Percentiles rank a stretch among this genome's conserved stretches.
phyloP scores from a whole-genome alignment of 2,113 vertebrate genomes.

The Sebastes schlegelii region DNA sequence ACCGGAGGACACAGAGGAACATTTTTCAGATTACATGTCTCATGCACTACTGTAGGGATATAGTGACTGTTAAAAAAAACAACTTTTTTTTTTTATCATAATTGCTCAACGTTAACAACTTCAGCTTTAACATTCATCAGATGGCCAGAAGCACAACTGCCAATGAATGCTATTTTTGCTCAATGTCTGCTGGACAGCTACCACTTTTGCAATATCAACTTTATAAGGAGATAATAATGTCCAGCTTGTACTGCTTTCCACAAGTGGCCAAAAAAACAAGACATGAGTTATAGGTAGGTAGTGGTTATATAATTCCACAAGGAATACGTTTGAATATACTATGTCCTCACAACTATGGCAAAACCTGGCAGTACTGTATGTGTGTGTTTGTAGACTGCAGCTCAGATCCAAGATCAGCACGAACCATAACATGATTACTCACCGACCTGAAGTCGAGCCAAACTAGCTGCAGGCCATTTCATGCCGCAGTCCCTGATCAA shows the following conservation, averaged over 20 bases:
- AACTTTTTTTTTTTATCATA: no score
- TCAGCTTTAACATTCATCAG: not conserved
- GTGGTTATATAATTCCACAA: not conserved
- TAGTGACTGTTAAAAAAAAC: no score
- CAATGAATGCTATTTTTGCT: not conserved
- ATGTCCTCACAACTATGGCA: not conserved
- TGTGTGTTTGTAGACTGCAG: not conserved
- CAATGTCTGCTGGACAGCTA: not conserved
- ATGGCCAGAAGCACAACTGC: not conserved
- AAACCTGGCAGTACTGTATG: not conserved
- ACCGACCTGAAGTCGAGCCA: constrained; percentile 36
- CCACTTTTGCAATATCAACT: not conserved
- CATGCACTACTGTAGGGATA: no score
- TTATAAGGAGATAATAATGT: not conserved
- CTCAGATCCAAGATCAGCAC: constrained; percentile 36
- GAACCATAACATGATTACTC: constrained; percentile 29
- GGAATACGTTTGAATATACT: not conserved
- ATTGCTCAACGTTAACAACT: not conserved
- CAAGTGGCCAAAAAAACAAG: not conserved
- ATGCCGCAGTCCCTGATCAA: constrained; percentile 1
- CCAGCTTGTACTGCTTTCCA: not conserved
- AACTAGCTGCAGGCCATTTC: constrained; percentile 38
- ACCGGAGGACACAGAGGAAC: no score
- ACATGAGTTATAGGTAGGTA: not conserved
- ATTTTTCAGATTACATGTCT: no score